These are phyloP conservation scores for Melieria picta DNA, from an alignment of 2,888 invertebrate species.

Conservation along the genomic window DNA sequence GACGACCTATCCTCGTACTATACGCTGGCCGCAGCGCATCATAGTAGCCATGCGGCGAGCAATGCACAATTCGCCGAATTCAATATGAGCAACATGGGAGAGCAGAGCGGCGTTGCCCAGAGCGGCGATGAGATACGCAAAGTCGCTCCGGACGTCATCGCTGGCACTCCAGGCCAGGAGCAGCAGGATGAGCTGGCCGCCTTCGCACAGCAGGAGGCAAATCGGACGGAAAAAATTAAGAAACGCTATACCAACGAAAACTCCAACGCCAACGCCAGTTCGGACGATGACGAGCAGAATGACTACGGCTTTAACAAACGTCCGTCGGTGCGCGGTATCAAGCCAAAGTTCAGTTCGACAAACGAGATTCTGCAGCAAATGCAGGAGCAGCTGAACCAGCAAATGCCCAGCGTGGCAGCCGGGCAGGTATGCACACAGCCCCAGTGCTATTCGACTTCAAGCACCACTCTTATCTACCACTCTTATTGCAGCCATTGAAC, in stretches of 20 bases:
- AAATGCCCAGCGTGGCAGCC: conserved; percentile 54
- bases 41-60: conserved; percentile 61
- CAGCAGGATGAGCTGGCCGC: conserved; percentile 82
- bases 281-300: conserved; percentile 81
- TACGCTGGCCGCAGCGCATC: conserved; percentile 69
- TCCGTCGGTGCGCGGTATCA: conserved; percentile 90
- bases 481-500: conserved; percentile 47
- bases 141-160: conserved; percentile 81
- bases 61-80: conserved; percentile 74
- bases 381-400: conserved; percentile 72
- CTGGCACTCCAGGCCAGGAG: conserved; percentile 71
- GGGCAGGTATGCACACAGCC: conserved; percentile 44
- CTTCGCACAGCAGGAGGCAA: conserved; percentile 86
- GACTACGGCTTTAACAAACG: conserved; percentile 90
- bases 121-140: conserved; percentile 66
- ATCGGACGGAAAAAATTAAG: conserved; percentile 82
- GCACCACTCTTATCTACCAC: background rate
- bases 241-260: conserved; percentile 74
- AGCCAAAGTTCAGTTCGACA: conserved; percentile 83
- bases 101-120: conserved; percentile 31
- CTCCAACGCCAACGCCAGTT: conserved; percentile 56
- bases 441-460: no score
- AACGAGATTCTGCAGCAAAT: conserved; percentile 85
- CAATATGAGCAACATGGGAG: conserved; percentile 70
- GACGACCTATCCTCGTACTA: conserved; percentile 72